Evolutionary conservation across 2,797 vertebrate genomes (phyloP).

Genomic region (Rhincodon typus): DNA sequence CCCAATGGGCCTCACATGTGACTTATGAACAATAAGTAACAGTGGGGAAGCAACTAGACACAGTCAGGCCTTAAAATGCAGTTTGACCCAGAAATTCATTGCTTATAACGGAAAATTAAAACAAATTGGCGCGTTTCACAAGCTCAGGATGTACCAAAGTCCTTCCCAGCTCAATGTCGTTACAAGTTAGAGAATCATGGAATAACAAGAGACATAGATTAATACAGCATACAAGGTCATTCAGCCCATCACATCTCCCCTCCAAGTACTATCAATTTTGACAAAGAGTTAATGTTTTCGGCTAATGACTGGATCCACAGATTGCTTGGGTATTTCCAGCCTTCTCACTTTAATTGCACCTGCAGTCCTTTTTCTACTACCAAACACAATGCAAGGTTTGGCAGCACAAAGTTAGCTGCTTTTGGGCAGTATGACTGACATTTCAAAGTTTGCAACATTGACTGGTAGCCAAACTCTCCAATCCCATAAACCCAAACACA

Average conservation of each 20-base stretch:
- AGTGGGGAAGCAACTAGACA: not conserved
- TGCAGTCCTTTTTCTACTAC: no score
- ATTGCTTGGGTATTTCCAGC: no score
- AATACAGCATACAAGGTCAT: no score
- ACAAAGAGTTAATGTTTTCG: no score
- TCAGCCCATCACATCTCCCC: no score
- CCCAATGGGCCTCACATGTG: not conserved
- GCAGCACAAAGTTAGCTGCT: not conserved
- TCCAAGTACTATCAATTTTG: no score
- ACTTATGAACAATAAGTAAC: not conserved
- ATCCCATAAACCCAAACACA: not conserved
- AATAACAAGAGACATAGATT: not conserved
- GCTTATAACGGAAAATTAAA: no score
- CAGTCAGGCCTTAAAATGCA: not conserved
- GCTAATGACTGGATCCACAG: no score
- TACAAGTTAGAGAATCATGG: no score
- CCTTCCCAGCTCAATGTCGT: not conserved
- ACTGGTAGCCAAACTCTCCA: not conserved
- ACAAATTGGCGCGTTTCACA: not conserved
- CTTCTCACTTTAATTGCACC: no score
- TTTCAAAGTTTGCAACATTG: not conserved
- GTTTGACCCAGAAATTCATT: not conserved
- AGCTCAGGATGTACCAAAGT: not conserved
- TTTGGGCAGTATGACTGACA: not conserved
- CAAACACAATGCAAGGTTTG: not conserved